Conservation (phyloP, 2,888 invertebrate genomes). For the Cheilosia vulpina region DNA sequence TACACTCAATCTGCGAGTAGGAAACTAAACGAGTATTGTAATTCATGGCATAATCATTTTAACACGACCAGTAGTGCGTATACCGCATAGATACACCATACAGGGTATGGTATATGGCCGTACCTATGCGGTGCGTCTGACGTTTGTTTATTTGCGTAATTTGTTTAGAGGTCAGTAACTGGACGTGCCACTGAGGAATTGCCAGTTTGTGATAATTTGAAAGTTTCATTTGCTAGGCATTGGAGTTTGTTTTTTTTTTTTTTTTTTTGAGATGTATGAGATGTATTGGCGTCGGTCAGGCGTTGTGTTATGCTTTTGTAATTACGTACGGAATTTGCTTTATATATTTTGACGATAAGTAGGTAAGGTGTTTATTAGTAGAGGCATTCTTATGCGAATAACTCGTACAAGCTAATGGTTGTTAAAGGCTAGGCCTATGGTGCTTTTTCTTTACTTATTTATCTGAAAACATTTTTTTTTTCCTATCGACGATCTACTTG, state of each 20-base stretch:
- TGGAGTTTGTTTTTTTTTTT: not conserved
- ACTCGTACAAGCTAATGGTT: no score
- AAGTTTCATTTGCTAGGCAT: conserved; percentile 56
- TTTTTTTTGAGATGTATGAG: not conserved
- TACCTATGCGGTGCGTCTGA: conserved; percentile 62
- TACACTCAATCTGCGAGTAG: conserved; percentile 46
- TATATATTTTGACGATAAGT: no score
- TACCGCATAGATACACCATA: conserved; percentile 17
- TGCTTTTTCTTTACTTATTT: no score
- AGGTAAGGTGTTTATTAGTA: no score
- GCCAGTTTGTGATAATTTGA: conserved; percentile 67
- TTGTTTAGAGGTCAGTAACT: conserved; percentile 75
- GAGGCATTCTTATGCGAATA: no score
- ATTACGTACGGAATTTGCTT: conserved; percentile 16
- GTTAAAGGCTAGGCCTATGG: no score
- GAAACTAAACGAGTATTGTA: conserved; percentile 74
- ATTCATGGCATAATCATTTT: conserved; percentile 71
- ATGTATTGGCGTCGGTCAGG: not conserved
- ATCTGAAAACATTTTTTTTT: no score
- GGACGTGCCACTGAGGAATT: conserved; percentile 71
- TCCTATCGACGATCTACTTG: no score
- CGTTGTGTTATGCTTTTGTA: conserved; percentile 49
- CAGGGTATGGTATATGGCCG: not conserved
- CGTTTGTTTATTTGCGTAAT: conserved; percentile 74
- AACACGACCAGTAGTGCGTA: conserved; percentile 68